Conservation (phyloP, 2,113 vertebrate genomes). For the Neopipo cinnamomea region DNA sequence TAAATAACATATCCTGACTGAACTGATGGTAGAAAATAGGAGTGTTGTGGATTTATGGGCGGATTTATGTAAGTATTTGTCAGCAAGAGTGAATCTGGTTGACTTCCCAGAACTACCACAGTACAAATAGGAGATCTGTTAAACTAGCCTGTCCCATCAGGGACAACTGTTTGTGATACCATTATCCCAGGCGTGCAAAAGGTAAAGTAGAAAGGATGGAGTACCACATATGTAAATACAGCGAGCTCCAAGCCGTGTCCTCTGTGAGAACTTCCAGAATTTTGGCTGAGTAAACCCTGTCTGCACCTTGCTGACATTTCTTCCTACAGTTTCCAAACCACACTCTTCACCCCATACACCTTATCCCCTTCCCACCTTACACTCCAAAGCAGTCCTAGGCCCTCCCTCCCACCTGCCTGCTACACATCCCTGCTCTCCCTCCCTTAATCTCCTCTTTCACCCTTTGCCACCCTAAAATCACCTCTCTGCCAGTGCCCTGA, state of each 20-base stretch:
- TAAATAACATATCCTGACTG: not conserved
- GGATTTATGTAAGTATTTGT: constrained; percentile 8
- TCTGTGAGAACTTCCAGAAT: not conserved
- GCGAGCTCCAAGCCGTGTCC: not conserved
- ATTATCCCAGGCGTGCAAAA: not conserved
- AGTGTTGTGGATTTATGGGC: not conserved
- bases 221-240: not conserved
- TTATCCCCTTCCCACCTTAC: not conserved
- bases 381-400: too few species aligned
- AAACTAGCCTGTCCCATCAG: not conserved
- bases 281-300: not conserved
- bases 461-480: not conserved
- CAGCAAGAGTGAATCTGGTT: not conserved
- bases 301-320: not conserved
- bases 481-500: too few species aligned
- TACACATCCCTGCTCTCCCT: too few species aligned
- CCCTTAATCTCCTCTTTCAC: too few species aligned
- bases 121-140: not conserved
- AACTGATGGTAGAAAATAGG: not conserved
- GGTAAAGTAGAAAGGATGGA: not conserved
- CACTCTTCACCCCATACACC: not conserved
- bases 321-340: not conserved
- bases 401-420: too few species aligned
- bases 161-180: not conserved
- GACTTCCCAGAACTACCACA: constrained; percentile 1